Conservation (phyloP, 2,113 vertebrate genomes). For the Poicephalus meyeri region DNA sequence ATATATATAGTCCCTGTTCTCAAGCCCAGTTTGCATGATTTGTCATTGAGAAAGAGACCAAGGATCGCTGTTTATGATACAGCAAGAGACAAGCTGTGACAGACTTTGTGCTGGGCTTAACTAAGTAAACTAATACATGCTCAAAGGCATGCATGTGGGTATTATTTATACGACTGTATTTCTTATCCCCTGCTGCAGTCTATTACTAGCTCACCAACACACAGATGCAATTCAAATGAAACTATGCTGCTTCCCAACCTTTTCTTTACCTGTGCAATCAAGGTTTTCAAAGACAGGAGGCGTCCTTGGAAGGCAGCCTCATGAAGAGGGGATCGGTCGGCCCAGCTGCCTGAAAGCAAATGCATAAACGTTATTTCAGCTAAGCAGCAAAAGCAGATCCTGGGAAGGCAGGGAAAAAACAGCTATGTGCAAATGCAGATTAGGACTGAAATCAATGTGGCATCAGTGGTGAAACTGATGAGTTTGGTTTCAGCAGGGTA, state of each 20-base stretch:
- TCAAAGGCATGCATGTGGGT: background rate
- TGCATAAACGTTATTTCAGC: background rate
- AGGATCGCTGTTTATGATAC: background rate
- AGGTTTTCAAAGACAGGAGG: conserved; percentile 83
- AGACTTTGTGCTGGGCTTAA: background rate
- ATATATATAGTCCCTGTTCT: background rate
- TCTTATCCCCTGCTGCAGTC: background rate
- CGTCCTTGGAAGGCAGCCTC: conserved; percentile 92
- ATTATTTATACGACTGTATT: background rate
- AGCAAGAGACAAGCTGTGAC: background rate
- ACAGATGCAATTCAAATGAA: background rate
- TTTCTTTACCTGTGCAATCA: conserved; percentile 78
- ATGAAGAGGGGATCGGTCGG: conserved; percentile 90
- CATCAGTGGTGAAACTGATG: background rate
- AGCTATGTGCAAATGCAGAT: background rate
- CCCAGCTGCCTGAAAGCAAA: conserved; percentile 82
- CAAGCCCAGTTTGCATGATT: background rate
- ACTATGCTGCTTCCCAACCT: background rate
- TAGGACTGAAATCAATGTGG: background rate
- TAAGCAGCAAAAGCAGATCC: background rate
- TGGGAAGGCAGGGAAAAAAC: background rate
- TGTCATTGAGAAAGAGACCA: background rate
- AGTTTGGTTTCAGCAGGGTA: background rate
- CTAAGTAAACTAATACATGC: background rate
- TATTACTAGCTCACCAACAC: background rate